phyloP scores from a whole-genome alignment of 2,113 vertebrate genomes.

The Elephantulus edwardii region DNA sequence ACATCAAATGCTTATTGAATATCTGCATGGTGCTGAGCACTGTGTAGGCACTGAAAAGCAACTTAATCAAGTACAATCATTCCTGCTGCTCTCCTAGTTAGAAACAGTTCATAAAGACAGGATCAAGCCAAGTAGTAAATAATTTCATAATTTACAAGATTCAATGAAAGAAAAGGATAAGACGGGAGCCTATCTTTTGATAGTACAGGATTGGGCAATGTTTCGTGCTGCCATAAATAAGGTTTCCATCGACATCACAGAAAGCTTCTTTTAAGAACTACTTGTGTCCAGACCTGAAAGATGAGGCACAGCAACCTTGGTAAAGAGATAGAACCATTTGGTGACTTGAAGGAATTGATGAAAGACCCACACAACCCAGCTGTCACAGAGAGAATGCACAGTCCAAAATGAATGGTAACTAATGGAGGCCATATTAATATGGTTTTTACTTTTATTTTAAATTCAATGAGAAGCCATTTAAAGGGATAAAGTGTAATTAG shows the following conservation, averaged over 20 bases:
- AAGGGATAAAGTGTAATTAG: not conserved
- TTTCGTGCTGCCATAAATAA: not conserved
- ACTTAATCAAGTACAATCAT: not conserved
- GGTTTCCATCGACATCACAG: not conserved
- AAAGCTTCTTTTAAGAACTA: not conserved
- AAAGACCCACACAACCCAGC: not conserved
- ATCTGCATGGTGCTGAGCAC: not conserved
- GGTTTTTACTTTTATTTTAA: not conserved
- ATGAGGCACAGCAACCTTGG: not conserved
- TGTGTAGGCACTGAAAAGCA: not conserved
- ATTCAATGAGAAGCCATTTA: not conserved
- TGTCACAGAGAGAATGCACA: rapidly evolving
- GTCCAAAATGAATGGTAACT: not conserved
- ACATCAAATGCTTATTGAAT: not conserved
- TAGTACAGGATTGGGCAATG: not conserved
- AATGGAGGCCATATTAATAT: rapidly evolving
- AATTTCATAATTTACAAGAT: not conserved
- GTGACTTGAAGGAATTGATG: not conserved
- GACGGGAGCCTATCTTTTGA: not conserved
- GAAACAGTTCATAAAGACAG: not conserved
- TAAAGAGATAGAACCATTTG: not conserved
- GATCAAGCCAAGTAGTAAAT: slow-evolving; percentile 1
- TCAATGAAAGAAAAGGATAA: not conserved
- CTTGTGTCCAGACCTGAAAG: not conserved
- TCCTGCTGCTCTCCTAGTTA: not conserved